Evolutionary conservation across 1,140 invertebrate genomes (phyloP), one percentile per base, ranked within the genome.

Genomic region (Contarinia nasturtii): DNA sequence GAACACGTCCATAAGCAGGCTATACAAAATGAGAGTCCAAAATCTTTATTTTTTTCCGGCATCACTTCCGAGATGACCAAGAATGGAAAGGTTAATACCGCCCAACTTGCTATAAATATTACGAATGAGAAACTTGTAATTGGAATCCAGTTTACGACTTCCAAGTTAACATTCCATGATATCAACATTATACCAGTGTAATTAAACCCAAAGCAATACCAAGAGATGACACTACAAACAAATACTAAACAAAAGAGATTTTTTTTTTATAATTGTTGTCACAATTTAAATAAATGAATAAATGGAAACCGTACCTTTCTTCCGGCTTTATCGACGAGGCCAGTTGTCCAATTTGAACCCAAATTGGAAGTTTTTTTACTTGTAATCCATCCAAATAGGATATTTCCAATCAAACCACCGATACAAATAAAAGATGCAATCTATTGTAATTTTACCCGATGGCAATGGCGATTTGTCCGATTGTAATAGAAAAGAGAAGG

Each of bases 321-420:
- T 7, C 36, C 36, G 3, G 15, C 5, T 38, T 12, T 5, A 38
- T 38, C 36, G 36, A 38, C 36, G 15, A 38, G 15, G 12, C 5
- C 12, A 4, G 12, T 5, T 38, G 36, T n/a, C 12, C 15, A 14
- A 3, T 3, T 38, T 5, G 5, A 3, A 7, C 14, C 37, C 37
- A 3, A 40, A n/a, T n/a, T n/a, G n/a, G n/a, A n/a, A n/a, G n/a
- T 7, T 52, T 57, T 49, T n/a, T n/a, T 40, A 66, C 53, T 73
- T 1, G 75, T 69, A 20, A 72, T 54, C 51, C 67, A 66, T 2
- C 57, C 57, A 33, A 55, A 59, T 14, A 54, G 34, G 1, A 59
- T 47, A 27, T 57, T 59, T n/a, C 57, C 57, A 3, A 50, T 46
- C 10, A 59, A 41, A 2, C 56, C 54, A 11, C 57, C 57, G 1